phyloP scores from a whole-genome alignment of 1,140 invertebrate species.

The Bombus consobrinus region DNA sequence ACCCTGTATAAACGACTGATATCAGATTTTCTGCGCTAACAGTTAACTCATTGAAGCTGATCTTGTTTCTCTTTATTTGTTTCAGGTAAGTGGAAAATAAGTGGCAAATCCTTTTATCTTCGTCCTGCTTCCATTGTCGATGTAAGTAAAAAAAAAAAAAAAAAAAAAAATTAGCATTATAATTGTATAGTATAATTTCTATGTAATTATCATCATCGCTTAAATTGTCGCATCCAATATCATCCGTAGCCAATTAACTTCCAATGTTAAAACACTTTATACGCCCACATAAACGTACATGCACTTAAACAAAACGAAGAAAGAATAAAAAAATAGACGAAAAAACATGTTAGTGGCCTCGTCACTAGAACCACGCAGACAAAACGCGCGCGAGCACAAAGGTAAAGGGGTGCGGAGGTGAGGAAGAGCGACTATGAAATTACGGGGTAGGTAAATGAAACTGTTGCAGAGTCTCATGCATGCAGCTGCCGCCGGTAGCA shows the following conservation, averaged over 20 bases:
- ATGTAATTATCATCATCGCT: no score
- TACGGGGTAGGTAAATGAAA: constrained; percentile 72
- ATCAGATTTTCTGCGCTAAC: no score
- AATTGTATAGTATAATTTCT: background rate
- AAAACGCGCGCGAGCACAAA: constrained; percentile 15
- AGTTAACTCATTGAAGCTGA: background rate
- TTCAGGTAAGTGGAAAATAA: background rate
- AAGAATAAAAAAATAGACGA: background rate
- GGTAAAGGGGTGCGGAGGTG: background rate
- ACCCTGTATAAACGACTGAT: no score
- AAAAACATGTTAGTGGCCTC: constrained; percentile 34
- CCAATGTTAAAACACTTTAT: background rate
- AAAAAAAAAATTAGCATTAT: background rate
- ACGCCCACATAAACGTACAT: background rate
- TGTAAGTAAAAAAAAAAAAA: background rate
- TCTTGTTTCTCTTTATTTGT: background rate
- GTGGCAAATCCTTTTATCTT: background rate
- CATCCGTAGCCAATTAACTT: background rate
- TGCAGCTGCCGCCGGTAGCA: constrained; percentile 59
- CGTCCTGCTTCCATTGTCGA: background rate
- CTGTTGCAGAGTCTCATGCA: constrained; percentile 62
- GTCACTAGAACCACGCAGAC: constrained; percentile 20
- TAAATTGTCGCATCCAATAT: background rate
- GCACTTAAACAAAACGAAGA: background rate
- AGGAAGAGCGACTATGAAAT: constrained; percentile 62